Base-by-base conservation (phyloP, 23 tunicate species). In the Halocynthia aurantium region DNA sequence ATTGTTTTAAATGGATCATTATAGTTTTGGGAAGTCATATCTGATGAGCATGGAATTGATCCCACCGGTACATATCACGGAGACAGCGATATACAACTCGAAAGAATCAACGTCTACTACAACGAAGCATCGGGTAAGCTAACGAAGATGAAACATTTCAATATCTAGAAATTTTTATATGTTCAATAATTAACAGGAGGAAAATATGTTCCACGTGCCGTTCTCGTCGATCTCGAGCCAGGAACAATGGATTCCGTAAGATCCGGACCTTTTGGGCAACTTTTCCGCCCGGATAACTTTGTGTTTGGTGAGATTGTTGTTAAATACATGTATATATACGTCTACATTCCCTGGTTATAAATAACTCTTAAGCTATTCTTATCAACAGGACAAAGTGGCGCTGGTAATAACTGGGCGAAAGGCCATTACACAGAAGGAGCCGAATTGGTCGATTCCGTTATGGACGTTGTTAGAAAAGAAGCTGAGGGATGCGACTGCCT, bases 391-490 rank as follows among this genome's bases (percentile, higher is more conserved):
- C 99, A 94, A 82, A 88, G 95, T 81, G 99, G 99, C 0, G 99
- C 99, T 11, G 99, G 99, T 6, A 94, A 94, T 77, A 94, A 94
- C 83, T 94, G 99, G 99, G 99, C 99, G 11, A 94, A 94, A 77
- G 99, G 99, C 44, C 99, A 94, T 82, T 94, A 94, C 91, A 94
- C 99, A 9, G 99, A 90, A 74, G 96, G 96, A 9, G 96, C 96
- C 8, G 96, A 90, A 71, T 79, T 90, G 6, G 96, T 90, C 4
- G 96, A 90, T 77, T 86, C 91, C 17, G 96, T 90, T 8, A 78
- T 90, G 15, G 96, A 90, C 61, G 96, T 90, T n/a, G 86, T 77
- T 40, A 85, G 96, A 4, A 85, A 85, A 67, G 96, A 90, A 54
- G 96, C 96, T 0, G 96, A 90, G 62, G 73, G 91, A 66, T 90